Evolutionary conservation across 1,140 invertebrate species (phyloP).

Genomic region (Callitettix versicolor): DNA sequence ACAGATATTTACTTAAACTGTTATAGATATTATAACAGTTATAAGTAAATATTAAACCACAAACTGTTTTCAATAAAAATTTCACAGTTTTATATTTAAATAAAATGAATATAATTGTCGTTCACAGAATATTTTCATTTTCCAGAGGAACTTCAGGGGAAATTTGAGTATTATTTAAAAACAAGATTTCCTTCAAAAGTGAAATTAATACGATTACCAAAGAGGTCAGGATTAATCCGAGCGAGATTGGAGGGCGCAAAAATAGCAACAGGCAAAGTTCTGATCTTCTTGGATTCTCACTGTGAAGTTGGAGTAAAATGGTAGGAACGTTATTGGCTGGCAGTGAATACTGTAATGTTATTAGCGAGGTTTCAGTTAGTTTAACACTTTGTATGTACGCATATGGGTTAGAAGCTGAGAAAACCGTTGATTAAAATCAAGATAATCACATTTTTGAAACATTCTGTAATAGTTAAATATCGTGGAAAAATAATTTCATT

Average conservation of each 20-base stretch:
- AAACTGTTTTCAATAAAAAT: too few species aligned
- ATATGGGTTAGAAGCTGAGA: not conserved
- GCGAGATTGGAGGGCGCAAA: conserved; percentile 75
- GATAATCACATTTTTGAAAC: too few species aligned
- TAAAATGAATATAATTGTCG: too few species aligned
- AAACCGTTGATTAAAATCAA: too few species aligned
- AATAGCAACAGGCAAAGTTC: conserved; percentile 62
- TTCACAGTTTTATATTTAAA: too few species aligned
- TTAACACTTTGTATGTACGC: too few species aligned
- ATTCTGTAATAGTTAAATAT: too few species aligned
- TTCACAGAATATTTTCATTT: too few species aligned
- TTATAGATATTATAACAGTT: too few species aligned
- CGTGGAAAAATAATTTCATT: too few species aligned
- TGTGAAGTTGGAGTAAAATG: conserved; percentile 86
- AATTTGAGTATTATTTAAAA: conserved; percentile 64
- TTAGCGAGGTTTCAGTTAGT: not conserved
- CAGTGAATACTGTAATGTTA: not conserved
- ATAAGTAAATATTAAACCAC: too few species aligned
- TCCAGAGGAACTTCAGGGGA: conserved; percentile 57
- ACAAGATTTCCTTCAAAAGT: conserved; percentile 47
- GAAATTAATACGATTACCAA: conserved; percentile 55
- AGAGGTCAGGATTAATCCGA: conserved; percentile 70
- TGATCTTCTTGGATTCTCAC: conserved; percentile 86
- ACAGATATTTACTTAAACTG: too few species aligned
- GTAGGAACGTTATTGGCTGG: conserved; percentile 66